Conservation (phyloP, 2,888 invertebrate genomes). For the Callyntrura guangdongensis region DNA sequence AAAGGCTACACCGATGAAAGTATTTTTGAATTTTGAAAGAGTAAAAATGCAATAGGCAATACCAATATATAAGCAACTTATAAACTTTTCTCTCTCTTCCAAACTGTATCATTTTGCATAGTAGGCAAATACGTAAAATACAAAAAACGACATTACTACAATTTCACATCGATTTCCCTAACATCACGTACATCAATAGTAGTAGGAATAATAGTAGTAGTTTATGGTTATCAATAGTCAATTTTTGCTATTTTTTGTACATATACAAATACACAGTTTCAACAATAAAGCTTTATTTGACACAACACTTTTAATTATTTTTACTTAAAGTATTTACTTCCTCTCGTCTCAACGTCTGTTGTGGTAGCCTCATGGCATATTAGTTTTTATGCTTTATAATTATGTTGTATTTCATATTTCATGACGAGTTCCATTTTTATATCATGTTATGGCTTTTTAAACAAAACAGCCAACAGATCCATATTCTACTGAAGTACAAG, state of each 20-base stretch:
- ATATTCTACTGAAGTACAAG: too few species aligned
- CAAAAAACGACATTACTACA: too few species aligned
- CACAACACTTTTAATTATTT: constrained; percentile 15
- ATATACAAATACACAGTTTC: constrained; percentile 56
- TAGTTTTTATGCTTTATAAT: neutral
- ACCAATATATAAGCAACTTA: neutral
- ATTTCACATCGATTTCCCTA: too few species aligned
- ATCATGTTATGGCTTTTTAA: neutral
- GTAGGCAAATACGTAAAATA: neutral
- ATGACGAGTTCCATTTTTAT: neutral
- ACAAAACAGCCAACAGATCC: neutral
- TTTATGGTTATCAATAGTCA: neutral
- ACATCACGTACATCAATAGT: neutral
- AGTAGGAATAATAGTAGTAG: neutral
- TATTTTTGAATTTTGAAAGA: neutral
- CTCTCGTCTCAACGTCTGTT: too few species aligned
- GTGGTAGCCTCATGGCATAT: neutral
- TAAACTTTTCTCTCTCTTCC: neutral
- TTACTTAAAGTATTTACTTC: too few species aligned
- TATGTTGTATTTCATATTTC: neutral
- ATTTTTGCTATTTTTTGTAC: constrained; percentile 14
- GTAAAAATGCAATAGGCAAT: too few species aligned
- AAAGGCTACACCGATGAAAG: constrained; percentile 44
- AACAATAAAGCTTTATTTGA: constrained; percentile 55
- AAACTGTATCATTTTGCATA: neutral